Evolutionary conservation across 2,113 vertebrate species (phyloP).

Genomic region (Lepidothrix coronata): DNA sequence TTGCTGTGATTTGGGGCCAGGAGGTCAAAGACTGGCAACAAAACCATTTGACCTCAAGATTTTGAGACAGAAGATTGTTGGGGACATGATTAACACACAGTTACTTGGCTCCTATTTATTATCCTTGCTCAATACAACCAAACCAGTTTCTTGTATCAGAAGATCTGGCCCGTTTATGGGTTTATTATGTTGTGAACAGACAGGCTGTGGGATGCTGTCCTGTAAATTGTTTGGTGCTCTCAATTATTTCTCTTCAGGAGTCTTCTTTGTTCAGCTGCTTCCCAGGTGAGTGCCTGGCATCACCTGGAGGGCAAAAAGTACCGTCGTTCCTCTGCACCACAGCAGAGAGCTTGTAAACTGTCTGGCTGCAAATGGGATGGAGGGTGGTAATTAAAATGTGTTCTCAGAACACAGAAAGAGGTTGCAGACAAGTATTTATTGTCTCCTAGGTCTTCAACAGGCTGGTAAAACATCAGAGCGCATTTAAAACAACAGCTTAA

Average conservation of each 20-base stretch:
- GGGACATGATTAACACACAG: neutral
- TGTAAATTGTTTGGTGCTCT: neutral
- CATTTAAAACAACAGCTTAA: slow-evolving; percentile 42
- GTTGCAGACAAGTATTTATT: slow-evolving; percentile 13
- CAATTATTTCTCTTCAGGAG: slow-evolving; percentile 18
- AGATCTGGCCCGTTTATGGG: neutral
- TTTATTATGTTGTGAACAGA: neutral
- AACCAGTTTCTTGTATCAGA: neutral
- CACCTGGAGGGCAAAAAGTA: neutral
- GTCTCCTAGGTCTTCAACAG: neutral
- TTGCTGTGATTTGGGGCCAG: neutral
- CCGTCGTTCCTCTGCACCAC: neutral
- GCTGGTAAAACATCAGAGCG: neutral
- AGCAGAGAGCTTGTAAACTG: neutral
- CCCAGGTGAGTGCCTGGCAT: neutral
- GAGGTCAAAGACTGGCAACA: neutral
- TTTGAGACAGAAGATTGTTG: neutral
- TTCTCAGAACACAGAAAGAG: neutral
- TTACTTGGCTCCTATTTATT: neutral
- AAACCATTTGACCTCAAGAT: neutral
- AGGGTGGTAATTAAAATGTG: slow-evolving; percentile 43
- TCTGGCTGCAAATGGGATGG: slow-evolving; percentile 20
- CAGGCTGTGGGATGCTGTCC: neutral
- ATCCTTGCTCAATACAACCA: neutral
- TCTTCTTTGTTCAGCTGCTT: neutral